These are phyloP conservation scores for Dryocosmus kuriphilus DNA, from an alignment of 2,888 invertebrate species.

Conservation along the genomic window DNA sequence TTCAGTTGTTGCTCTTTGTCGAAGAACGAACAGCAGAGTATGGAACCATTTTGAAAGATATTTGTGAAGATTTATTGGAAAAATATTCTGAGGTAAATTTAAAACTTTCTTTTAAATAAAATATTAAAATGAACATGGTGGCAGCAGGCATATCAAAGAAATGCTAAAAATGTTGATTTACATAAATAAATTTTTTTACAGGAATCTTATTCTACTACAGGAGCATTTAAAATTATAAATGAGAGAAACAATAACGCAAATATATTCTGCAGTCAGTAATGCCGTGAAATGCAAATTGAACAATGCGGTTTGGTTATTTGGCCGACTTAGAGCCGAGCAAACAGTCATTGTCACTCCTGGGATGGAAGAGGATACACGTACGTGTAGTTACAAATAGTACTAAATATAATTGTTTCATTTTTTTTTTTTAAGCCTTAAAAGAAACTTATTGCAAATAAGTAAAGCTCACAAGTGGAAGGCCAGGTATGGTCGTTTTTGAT, in stretches of 20 bases:
- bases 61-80: constrained; percentile 76
- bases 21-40: constrained; percentile 66
- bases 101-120: constrained; percentile 65
- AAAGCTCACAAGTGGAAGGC: too few relatives aligned
- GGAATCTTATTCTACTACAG: constrained; percentile 51
- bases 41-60: constrained; percentile 72
- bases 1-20: constrained; percentile 67
- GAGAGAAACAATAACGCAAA: constrained; percentile 70
- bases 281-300: constrained; percentile 73
- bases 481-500: too few relatives aligned
- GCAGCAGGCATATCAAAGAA: too few relatives aligned
- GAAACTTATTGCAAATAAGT: neutral
- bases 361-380: constrained; percentile 63
- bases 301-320: constrained; percentile 68
- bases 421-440: neutral
- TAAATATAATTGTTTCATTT: constrained; percentile 1
- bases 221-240: constrained; percentile 74
- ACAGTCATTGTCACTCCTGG: constrained; percentile 58
- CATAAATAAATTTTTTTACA: constrained; percentile 41
- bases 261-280: constrained; percentile 74
- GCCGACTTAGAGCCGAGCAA: constrained; percentile 71
- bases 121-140: neutral
- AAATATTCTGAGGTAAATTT: constrained; percentile 77
- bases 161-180: neutral
- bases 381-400: constrained; percentile 43